Evolutionary conservation across 35 echinoderm and acorn worm genomes (phyloP).

Genomic region (Strongylocentrotus purpuratus): DNA sequence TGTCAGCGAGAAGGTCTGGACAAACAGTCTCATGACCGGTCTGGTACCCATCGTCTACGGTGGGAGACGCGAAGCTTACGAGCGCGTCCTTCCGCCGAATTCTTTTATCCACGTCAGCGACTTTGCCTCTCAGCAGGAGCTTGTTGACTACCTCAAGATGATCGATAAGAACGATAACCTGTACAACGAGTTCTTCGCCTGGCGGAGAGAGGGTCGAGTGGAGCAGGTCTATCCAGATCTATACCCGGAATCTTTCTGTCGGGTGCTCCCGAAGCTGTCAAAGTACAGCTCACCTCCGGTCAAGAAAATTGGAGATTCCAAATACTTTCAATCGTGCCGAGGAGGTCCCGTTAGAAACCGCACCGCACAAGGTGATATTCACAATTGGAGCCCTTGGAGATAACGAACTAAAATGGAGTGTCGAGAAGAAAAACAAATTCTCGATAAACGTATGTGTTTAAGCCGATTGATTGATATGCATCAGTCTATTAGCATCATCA

Average conservation of each 20-base stretch:
- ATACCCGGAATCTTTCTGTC: conserved; percentile 64
- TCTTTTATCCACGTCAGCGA: conserved; percentile 92
- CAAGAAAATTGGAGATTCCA: conserved; percentile 44
- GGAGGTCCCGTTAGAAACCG: conserved; percentile 50
- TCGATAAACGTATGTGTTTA: too few species aligned
- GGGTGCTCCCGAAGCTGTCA: conserved; percentile 68
- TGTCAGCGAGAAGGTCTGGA: conserved; percentile 87
- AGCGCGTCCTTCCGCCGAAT: conserved; percentile 71
- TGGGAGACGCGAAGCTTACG: conserved; percentile 65
- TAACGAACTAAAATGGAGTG: background rate
- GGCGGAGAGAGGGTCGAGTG: conserved; percentile 60
- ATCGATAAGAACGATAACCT: conserved; percentile 80
- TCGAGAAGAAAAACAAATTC: background rate
- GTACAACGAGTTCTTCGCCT: conserved; percentile 84
- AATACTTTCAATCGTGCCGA: conserved; percentile 67
- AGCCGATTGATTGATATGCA: too few species aligned
- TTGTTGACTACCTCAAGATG: conserved; percentile 72
- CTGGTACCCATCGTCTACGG: conserved; percentile 89
- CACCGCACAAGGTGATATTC: conserved; percentile 51
- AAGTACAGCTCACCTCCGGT: conserved; percentile 58
- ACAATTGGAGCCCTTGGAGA: conserved; percentile 76
- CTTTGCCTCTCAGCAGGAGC: conserved; percentile 61
- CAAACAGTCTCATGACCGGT: conserved; percentile 66
- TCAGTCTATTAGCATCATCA: too few species aligned
- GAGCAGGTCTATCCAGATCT: conserved; percentile 73